Base-by-base conservation (phyloP, 2,888 invertebrate species). In the Arge pagana region DNA sequence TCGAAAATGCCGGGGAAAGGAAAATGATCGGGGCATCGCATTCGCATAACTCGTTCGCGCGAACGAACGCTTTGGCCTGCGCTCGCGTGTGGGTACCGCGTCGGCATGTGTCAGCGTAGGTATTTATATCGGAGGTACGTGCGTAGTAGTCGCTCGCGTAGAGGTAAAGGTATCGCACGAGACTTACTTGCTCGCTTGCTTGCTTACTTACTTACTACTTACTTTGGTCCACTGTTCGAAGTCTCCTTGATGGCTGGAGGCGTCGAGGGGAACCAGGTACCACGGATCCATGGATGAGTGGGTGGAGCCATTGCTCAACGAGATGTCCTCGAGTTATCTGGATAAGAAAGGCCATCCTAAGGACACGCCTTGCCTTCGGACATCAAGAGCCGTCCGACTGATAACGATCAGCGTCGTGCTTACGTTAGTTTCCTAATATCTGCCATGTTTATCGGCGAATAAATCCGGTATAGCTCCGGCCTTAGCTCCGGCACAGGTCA, bases 301-400 rank as follows among this genome's bases (percentile, higher is more conserved):
- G 72, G 72, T 72, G 72, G 71, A 70, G 70, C 54, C 64, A 62
- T 72, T 74, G 66, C 70, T 68, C 64, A 69, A 68, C 68, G 56
- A 65, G 71, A 74, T 72, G 74, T 74, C 73, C 74, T 72, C 74
- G 71, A 67, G 66, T 68, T 71, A 71, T 69, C 66, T 60, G 65
- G 72, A 73, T 72, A 70, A 73, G 71, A 70, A 70, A 73, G 70
- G 71, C 69, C 72, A 72, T 73, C 72, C 69, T 70, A 66, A 70
- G 71, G 72, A 74, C 71, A 72, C 66, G 66, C 68, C 67, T 62
- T 39, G 48, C 39, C 52, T 52, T 43, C 48, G 52, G 52, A 52
- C 39, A 52, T 52, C 52, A 48, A 65, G 57, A 64, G 64, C 57
- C 61, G 59, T 31, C 36, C 57, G 50, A 28, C 24, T 53, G 63